Conservation (phyloP, 1,140 invertebrate species). For the Asobara japonica region DNA sequence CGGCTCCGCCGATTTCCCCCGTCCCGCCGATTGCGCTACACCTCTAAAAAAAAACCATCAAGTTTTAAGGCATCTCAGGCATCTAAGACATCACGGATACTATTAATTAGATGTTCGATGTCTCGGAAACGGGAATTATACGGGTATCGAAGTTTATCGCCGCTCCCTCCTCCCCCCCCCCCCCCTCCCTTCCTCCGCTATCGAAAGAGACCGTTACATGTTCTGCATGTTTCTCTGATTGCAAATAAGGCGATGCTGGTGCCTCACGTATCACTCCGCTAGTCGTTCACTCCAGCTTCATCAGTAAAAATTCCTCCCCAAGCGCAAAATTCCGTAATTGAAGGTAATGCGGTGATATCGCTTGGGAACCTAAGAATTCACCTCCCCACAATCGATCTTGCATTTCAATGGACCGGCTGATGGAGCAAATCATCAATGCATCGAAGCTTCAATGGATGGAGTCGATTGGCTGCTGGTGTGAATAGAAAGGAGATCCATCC, state of each 20-base stretch:
- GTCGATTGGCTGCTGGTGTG: too few species aligned
- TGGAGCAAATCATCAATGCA: too few species aligned
- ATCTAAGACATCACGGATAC: neutral
- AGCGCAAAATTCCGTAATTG: neutral
- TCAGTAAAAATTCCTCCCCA: neutral
- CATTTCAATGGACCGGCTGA: too few species aligned
- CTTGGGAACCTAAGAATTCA: neutral
- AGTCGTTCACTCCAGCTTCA: neutral
- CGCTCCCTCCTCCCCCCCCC: too few species aligned
- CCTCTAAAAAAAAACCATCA: too few species aligned
- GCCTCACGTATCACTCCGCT: slow-evolving; percentile 16
- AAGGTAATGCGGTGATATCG: neutral
- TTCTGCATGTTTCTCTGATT: slow-evolving; percentile 38
- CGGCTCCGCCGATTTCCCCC: too few species aligned
- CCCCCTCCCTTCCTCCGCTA: neutral
- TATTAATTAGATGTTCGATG: slow-evolving; percentile 38
- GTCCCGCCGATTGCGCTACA: too few species aligned
- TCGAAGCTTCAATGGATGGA: too few species aligned
- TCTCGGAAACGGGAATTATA: slow-evolving; percentile 35
- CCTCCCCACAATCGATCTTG: too few species aligned
- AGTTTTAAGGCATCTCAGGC: too few species aligned
- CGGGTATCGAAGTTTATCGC: slow-evolving; percentile 19
- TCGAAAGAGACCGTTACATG: slow-evolving; percentile 32
- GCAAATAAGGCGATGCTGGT: slow-evolving; percentile 29
- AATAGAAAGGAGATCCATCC: too few species aligned